Evolutionary conservation across 2,888 invertebrate species (phyloP).

Genomic region (Cephus nigrinus): DNA sequence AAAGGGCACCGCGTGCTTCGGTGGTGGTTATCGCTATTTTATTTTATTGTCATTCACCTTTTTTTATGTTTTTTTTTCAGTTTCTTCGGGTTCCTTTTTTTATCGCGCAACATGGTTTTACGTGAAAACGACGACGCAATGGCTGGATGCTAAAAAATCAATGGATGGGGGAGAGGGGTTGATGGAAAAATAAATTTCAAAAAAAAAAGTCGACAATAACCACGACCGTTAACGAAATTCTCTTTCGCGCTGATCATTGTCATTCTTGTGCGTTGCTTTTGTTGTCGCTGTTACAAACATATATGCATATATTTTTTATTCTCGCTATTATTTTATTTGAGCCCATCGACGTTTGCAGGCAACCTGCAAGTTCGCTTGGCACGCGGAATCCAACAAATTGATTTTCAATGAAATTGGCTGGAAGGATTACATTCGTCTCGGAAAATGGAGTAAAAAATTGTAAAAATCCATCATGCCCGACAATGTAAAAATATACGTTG

Average conservation of each 20-base stretch:
- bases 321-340: background rate
- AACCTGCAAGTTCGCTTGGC: background rate
- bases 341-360: background rate
- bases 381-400: background rate
- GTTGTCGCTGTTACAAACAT: background rate
- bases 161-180: background rate
- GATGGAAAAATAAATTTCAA: background rate
- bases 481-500: background rate
- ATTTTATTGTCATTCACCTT: background rate
- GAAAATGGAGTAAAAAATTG: background rate
- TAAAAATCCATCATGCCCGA: background rate
- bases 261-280: background rate
- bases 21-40: background rate
- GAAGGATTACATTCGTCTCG: background rate
- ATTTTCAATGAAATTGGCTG: background rate
- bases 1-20: background rate
- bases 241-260: background rate
- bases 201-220: background rate
- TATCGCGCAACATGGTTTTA: background rate
- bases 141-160: background rate
- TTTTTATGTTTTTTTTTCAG: background rate
- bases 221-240: background rate
- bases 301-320: background rate
- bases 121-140: background rate
- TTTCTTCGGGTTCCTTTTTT: background rate